Percentiles rank a stretch among this genome's conserved stretches.
Evolutionary conservation across 1,140 invertebrate genomes (phyloP).

Genomic region (Drosophila kurseongensis): DNA sequence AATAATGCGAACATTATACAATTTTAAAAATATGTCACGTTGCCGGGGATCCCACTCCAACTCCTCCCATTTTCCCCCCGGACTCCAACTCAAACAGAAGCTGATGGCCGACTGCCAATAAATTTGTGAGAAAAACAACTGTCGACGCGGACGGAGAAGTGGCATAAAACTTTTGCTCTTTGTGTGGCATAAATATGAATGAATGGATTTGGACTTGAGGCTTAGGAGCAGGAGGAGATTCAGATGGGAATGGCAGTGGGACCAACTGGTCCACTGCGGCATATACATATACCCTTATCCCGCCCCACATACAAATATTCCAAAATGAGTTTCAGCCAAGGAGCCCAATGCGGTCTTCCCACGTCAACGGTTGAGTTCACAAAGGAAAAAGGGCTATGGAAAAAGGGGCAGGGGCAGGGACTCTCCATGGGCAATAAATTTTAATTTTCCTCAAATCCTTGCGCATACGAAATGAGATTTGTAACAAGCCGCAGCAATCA

Average conservation of each 20-base stretch:
- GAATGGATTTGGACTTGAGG: constrained; percentile 58
- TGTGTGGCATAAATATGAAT: constrained; percentile 76
- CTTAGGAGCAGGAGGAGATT: neutral
- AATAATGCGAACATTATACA: constrained; percentile 69
- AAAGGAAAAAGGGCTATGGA: constrained; percentile 31
- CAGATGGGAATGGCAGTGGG: constrained; percentile 5
- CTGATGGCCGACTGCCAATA: constrained; percentile 72
- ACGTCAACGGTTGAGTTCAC: constrained; percentile 32
- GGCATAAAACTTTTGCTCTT: constrained; percentile 75
- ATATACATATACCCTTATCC: constrained; percentile 1
- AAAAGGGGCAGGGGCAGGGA: neutral
- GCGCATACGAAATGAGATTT: constrained; percentile 64
- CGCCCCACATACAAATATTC: constrained; percentile 10
- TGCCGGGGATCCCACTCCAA: constrained; percentile 21
- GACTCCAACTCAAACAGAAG: constrained; percentile 48
- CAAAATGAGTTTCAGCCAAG: constrained; percentile 16
- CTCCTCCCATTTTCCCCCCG: neutral
- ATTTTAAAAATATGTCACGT: constrained; percentile 73
- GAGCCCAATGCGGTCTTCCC: constrained; percentile 32
- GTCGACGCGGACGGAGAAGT: constrained; percentile 65
- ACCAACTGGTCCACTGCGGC: constrained; percentile 41
- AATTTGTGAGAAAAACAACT: constrained; percentile 75
- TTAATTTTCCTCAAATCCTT: constrained; percentile 69
- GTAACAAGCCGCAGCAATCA: constrained; percentile 49
- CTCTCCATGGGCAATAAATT: constrained; percentile 76